Conservation (phyloP, 2,113 vertebrate species). For the Diphyllodes magnificus region DNA sequence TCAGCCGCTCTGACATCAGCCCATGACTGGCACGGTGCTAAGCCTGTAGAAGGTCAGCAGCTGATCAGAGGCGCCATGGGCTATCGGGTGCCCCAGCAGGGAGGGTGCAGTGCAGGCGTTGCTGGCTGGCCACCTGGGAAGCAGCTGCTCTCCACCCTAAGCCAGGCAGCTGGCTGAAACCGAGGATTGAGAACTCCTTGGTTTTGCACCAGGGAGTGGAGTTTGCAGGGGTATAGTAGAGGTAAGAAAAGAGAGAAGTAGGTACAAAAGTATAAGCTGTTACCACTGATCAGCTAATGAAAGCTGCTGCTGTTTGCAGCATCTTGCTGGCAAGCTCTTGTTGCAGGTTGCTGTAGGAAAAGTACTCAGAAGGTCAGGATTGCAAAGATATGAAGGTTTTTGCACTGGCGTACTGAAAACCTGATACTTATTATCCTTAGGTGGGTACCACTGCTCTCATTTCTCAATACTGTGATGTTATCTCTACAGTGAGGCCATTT, state of each 20-base stretch:
- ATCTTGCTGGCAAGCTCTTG: not conserved
- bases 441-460: not conserved
- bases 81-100: not conserved
- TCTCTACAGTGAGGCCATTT: not conserved
- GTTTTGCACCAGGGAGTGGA: not conserved
- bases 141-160: not conserved
- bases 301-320: not conserved
- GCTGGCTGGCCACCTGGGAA: not conserved
- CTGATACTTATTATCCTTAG: not conserved
- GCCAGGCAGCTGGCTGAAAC: not conserved
- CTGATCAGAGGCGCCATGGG: not conserved
- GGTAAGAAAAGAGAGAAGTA: not conserved
- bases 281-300: not conserved
- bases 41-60: not conserved
- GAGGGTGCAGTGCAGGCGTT: rapidly evolving
- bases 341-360: not conserved
- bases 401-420: not conserved
- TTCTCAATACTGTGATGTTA: not conserved
- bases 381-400: not conserved
- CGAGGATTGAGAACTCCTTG: not conserved
- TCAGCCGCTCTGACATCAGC: not conserved
- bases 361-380: not conserved
- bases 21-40: rapidly evolving
- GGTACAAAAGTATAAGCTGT: not conserved
- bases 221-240: not conserved